phyloP scores from a whole-genome alignment of 2,113 vertebrate genomes.

The Perca fluviatilis region DNA sequence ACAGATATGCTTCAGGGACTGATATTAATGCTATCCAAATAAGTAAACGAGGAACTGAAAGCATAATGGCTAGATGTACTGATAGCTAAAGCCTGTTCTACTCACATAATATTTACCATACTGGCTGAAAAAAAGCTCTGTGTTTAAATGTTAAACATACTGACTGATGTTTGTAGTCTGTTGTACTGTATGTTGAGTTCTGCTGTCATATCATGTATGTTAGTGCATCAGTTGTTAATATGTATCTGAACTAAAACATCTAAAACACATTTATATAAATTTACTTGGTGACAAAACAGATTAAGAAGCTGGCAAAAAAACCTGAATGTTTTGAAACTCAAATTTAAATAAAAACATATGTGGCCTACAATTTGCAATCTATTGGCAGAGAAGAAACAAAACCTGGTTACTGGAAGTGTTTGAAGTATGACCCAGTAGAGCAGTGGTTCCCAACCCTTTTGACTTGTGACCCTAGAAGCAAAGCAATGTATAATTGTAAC shows the following conservation, averaged over 20 bases:
- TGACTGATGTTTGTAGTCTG: neutral
- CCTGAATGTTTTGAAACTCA: neutral
- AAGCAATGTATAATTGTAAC: neutral
- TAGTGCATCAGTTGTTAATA: neutral
- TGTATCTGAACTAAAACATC: neutral
- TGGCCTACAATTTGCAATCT: neutral
- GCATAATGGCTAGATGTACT: neutral
- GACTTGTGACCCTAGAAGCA: neutral
- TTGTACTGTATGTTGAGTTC: neutral
- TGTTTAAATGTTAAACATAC: neutral
- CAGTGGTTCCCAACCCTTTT: neutral
- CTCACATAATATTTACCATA: conserved; percentile 21
- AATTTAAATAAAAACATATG: neutral
- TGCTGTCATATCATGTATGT: neutral
- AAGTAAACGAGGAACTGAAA: neutral
- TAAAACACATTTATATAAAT: neutral
- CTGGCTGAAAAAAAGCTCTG: neutral
- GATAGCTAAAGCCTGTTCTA: neutral
- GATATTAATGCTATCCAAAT: conserved; percentile 18
- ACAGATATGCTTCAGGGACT: conserved; percentile 22
- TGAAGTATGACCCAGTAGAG: neutral
- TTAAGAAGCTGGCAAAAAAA: neutral
- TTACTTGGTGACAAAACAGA: neutral
- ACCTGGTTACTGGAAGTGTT: neutral
- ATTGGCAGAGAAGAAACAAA: neutral